phyloP scores from a whole-genome alignment of 1,140 invertebrate genomes.

The Paramacrobiotus metropolitanus region DNA sequence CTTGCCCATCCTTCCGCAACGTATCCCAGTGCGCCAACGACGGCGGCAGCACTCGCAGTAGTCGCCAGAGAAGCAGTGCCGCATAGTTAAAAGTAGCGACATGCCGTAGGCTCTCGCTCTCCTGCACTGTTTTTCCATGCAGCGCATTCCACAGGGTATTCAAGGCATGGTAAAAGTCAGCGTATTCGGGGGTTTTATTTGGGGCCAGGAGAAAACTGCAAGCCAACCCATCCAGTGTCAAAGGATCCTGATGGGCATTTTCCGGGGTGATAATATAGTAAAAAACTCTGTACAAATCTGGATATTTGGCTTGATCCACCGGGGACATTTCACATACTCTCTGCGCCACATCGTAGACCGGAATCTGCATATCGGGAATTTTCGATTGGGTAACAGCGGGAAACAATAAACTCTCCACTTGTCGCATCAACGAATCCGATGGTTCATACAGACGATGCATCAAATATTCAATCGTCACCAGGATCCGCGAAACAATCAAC shows the following conservation, averaged over 20 bases:
- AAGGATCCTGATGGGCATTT: slow-evolving; percentile 49
- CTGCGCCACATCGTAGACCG: neutral
- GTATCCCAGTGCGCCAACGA: slow-evolving; percentile 60
- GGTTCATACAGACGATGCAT: slow-evolving; percentile 78
- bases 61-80: slow-evolving; percentile 39
- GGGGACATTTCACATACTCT: neutral
- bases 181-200: slow-evolving; percentile 67
- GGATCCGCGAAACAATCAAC: slow-evolving; percentile 50
- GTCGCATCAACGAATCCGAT: slow-evolving; percentile 26
- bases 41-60: slow-evolving; percentile 55
- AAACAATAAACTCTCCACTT: slow-evolving; percentile 20
- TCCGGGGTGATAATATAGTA: slow-evolving; percentile 52
- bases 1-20: slow-evolving; percentile 32
- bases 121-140: slow-evolving; percentile 32
- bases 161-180: slow-evolving; percentile 54
- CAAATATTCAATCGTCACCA: slow-evolving; percentile 77
- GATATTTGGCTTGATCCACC: neutral
- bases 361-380: slow-evolving; percentile 8
- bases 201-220: slow-evolving; percentile 76
- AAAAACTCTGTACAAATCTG: no score
- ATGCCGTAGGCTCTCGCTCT: slow-evolving; percentile 57
- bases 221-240: slow-evolving; percentile 73
- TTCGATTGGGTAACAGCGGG: slow-evolving; percentile 5
- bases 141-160: slow-evolving; percentile 37
- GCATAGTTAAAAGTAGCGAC: slow-evolving; percentile 39